Evolutionary conservation across 2,113 vertebrate genomes (phyloP), one percentile per base, ranked within the genome.

Genomic region (Hyaena hyaena): DNA sequence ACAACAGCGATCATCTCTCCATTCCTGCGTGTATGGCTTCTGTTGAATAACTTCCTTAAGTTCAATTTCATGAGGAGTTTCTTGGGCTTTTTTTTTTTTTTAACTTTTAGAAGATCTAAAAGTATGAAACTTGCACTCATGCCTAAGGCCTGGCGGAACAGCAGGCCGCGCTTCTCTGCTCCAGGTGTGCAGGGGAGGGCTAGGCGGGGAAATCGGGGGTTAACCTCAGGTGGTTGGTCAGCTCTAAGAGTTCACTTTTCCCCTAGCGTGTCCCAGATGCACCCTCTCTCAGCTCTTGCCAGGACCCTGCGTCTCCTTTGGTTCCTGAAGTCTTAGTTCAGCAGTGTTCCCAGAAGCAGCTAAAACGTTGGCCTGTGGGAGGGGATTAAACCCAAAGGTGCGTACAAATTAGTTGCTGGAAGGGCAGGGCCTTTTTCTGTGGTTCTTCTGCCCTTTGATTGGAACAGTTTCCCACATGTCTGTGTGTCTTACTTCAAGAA

Each of bases 291-390:
- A 89, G 77, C 53, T 90, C 39, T 90, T 94, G 65, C 61, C 76
- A 86, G 88, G 71, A 94, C 94, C 71, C 71, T 87, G 15, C n/a
- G 48, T 90, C 76, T 83, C 39, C 79, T 86, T 94, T 92, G 84
- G 17, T 93, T 94, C 71, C 58, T 93, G 89, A 89, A 91, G 93
- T 61, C 16, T 5, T 55, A 55, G 4, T 93, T 93, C 55, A 93
- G 81, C 85, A 65, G 7, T 96, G 84, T 94, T 97, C 39, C 53
- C 11, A 81, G 88, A 96, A 97, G 63, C 31, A 82, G 50, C 16
- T 48, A n/a, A 87, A 68, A 50, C 48, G n/a, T 55, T 96, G 43
- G 26, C 63, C 80, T 33, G 28, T 71, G 7, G 81, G 39, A 58
- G 16, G 45, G 16, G 31, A 43, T 88, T 84, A 48, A 66, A 35